Conservation (phyloP, 2,113 vertebrate genomes). For the Embiotoca jacksoni region DNA sequence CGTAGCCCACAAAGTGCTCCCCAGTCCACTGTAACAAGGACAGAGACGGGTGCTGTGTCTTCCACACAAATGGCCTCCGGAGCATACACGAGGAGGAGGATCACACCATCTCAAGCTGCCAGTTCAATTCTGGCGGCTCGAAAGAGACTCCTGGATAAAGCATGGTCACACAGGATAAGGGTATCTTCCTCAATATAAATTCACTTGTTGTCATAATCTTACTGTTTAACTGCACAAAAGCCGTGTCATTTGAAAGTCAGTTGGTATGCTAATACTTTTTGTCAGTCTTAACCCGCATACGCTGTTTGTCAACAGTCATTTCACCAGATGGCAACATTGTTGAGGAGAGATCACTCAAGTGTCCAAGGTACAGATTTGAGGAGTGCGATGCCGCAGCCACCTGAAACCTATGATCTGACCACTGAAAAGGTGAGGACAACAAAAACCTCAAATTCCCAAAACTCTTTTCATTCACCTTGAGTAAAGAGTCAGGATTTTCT, state of each 20-base stretch:
- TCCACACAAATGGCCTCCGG: slow-evolving; percentile 55
- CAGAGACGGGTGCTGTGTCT: slow-evolving; percentile 45
- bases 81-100: slow-evolving; percentile 59
- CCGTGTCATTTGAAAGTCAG: no score
- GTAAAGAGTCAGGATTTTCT: no score
- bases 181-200: slow-evolving; percentile 55
- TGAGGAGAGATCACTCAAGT: slow-evolving; percentile 76
- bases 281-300: background rate
- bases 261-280: no score
- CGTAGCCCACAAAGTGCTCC: slow-evolving; percentile 47
- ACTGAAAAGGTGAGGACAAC: slow-evolving; percentile 69
- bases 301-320: slow-evolving; percentile 60
- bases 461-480: no score
- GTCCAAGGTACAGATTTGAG: slow-evolving; percentile 66
- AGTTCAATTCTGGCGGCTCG: slow-evolving; percentile 84
- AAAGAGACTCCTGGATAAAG: slow-evolving; percentile 84
- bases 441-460: background rate
- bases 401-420: slow-evolving; percentile 76
- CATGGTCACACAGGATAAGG: slow-evolving; percentile 84
- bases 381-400: slow-evolving; percentile 55
- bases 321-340: slow-evolving; percentile 71
- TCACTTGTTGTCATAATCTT: background rate
- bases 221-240: no score
- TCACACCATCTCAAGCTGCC: slow-evolving; percentile 67
- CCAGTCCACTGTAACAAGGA: slow-evolving; percentile 47